A percentile compares a stretch with the other conserved stretches of the same genome.
These are phyloP conservation scores for Sminthurinus signatus DNA, from an alignment of 1,140 invertebrate genomes.

Conservation along the genomic window DNA sequence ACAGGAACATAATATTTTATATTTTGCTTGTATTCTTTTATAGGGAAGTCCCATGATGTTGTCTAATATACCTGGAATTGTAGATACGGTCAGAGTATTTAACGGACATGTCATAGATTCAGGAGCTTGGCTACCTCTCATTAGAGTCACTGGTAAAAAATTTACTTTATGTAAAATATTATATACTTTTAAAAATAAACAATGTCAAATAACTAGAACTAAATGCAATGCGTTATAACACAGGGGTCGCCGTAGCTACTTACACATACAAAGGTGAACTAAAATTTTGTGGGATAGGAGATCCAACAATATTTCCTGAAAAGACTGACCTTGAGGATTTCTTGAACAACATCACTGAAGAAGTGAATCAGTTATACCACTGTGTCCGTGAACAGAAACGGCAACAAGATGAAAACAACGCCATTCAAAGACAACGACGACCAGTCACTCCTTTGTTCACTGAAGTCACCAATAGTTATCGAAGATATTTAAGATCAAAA, in stretches of 20 bases:
- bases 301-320: conserved; percentile 16
- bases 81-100: conserved; percentile 19
- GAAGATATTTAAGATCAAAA: too few species aligned
- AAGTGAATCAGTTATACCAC: conserved; percentile 10
- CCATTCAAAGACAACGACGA: too few species aligned
- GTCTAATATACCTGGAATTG: conserved; percentile 27
- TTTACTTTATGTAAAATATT: too few species aligned
- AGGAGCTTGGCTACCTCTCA: conserved; percentile 23
- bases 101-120: conserved; percentile 19
- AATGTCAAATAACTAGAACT: too few species aligned
- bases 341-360: conserved; percentile 23
- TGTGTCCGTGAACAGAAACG: too few species aligned
- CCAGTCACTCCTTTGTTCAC: too few species aligned
- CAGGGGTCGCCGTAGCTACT: conserved; percentile 31
- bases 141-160: conserved; percentile 26
- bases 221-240: too few species aligned
- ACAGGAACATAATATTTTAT: too few species aligned
- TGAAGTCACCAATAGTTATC: too few species aligned
- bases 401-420: too few species aligned
- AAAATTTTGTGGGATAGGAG: conserved; percentile 20
- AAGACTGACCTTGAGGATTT: conserved; percentile 17
- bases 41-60: conserved; percentile 31
- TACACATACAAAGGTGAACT: conserved; percentile 27
- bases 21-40: too few species aligned
- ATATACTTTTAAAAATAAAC: too few species aligned